Base-by-base conservation (phyloP, 2,888 invertebrate genomes). In the Slavum lentiscoides region DNA sequence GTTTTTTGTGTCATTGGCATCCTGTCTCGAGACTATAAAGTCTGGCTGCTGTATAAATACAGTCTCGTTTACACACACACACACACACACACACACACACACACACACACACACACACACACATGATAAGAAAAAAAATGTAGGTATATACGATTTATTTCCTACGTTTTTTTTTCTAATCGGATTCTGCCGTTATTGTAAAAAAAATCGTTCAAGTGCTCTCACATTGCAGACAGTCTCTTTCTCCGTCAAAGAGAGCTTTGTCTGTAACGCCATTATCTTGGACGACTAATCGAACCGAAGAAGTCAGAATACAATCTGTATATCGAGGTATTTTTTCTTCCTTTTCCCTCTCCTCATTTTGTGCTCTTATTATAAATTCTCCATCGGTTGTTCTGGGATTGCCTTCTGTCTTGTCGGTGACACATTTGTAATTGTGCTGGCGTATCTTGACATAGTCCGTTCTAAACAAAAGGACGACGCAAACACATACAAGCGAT, bases 241-340 rank as follows among this genome's bases (percentile, higher is more conserved):
- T 76, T 43, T 68, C 59, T 39, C 75, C 67, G 75, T 68, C 75
- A 76, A 76, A 76, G 75, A 59, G 67, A 68, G 67, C 75, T 76
- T 76, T 76, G 75, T 76, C 58, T 76, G 59, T 59, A 68, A 67
- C 75, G 75, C 67, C 67, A 76, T 76, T 76, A 76, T 76, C 67
- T 76, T 23, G 75, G 67, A 76, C 75, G 72, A 72, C 70, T 80
- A 80, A 80, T 80, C 80, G 80, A 80, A 80, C 80, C 70, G 70
- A 80, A 80, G 80, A 70, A 62, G 72, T 70, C 39, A 39, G 70
- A 80, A 64, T 72, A 80, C 70, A 80, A 72, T 72, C 70, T 80
- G 43, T 75, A 64, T 53, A 68, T 43, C 39, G 55, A 72, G 43
- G 80, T 70, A 58, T 80, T 80, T 80, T 76, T 53, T 49, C 37